Base-by-base conservation (phyloP, 2,113 vertebrate genomes). In the Amblyopsis rosae region DNA sequence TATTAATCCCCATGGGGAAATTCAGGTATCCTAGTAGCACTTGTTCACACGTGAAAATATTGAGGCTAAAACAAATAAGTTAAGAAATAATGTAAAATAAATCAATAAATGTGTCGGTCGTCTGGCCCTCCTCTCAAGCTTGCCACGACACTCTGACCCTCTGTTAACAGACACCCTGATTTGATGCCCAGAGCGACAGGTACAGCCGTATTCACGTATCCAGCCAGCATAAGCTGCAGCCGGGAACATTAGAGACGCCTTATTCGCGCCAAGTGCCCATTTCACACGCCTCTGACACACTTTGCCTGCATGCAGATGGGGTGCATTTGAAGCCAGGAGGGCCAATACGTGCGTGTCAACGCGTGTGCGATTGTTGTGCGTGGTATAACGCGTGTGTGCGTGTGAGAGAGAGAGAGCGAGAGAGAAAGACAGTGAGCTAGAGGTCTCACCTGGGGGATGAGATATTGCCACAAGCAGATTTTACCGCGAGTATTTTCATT, bases 381-480 rank as follows among this genome's bases (percentile, higher is more conserved):
- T 35, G 60, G 2, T 55, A 69, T 35, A 67, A 69, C 67, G 65
- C 69, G 71, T 4, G 32, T 79, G 76, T 9, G 72, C 55, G 69
- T 65, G 59, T 53, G 19, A 19, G 19, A 19, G 19, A 19, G 19
- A 19, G 19, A 19, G 19, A 19, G 19, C 1, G 26, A 26, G 26
- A 26, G 26, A 26, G 26, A 26, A 1, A 26, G 26, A 26, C 26
- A 26, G 26, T 26, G 76, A 9, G 70, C 73, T 80, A 17, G 19
- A 76, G 84, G 84, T 84, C 77, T 89, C 93, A 89, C 91, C 86
- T 92, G 67, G 74, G 90, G 92, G 92, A 92, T 86, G 82, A 91
- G 92, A 92, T 93, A 94, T 92, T 78, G 94, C 92, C 89, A 73
- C 89, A 85, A 89, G 93, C 92, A 88, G 83, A 93, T 93, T 93